Conservation (phyloP, 2,797 vertebrate genomes). For the Bradypodion pumilum region DNA sequence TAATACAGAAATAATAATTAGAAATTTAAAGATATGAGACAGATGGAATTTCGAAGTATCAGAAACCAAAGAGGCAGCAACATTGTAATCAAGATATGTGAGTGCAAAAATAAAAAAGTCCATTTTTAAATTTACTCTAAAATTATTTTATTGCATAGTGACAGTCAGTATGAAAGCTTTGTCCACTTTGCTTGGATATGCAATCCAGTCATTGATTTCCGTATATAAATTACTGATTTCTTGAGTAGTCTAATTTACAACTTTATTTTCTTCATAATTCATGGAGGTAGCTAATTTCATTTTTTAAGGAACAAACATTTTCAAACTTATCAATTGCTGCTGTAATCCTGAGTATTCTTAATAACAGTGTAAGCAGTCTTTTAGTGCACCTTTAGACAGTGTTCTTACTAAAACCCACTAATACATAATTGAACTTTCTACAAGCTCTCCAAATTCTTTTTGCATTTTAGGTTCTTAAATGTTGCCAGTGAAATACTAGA, state of each 20-base stretch:
- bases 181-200: not conserved
- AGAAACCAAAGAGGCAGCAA: not conserved
- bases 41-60: not conserved
- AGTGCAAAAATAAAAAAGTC: not conserved
- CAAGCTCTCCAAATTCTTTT: slow-evolving; percentile 12
- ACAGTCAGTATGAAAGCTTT: slow-evolving; percentile 9
- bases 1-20: not conserved
- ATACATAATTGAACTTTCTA: slow-evolving; percentile 23
- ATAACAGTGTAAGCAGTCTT: not conserved
- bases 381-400: not conserved
- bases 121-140: not conserved
- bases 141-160: not conserved
- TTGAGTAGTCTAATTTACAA: slow-evolving; percentile 23
- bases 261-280: slow-evolving; percentile 9
- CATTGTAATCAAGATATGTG: not conserved
- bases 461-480: not conserved
- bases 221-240: not conserved
- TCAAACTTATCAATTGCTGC: not conserved
- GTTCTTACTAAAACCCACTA: not conserved
- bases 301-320: not conserved
- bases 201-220: not conserved
- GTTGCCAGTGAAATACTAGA: not conserved
- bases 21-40: not conserved
- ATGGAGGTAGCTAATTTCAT: not conserved
- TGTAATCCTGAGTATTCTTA: not conserved